These are phyloP conservation scores for Isichthys henryi DNA, from an alignment of 2,113 vertebrate genomes.

Conservation along the genomic window DNA sequence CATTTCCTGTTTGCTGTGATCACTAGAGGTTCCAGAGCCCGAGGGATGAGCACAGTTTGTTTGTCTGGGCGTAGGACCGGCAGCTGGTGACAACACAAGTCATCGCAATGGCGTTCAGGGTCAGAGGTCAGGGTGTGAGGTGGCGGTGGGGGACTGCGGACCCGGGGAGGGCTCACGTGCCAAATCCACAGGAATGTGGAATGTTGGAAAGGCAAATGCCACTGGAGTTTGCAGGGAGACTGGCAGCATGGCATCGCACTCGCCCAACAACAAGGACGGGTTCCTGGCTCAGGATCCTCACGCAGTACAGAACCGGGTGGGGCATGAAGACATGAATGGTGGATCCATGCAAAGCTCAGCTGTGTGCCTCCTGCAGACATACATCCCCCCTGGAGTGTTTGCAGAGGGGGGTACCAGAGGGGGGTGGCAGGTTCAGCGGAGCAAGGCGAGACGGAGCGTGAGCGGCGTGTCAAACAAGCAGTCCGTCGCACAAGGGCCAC, in stretches of 20 bases:
- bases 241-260: background rate
- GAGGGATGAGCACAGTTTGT: background rate
- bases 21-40: background rate
- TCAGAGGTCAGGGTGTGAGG: constrained; percentile 11
- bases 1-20: constrained; percentile 10
- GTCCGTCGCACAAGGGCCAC: background rate
- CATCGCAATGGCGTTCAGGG: background rate
- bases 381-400: background rate
- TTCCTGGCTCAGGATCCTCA: background rate
- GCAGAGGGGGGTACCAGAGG: background rate
- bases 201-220: background rate
- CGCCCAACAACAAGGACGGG: no score
- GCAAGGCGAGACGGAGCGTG: constrained; percentile 21
- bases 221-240: background rate
- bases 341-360: background rate
- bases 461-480: background rate
- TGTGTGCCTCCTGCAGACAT: background rate
- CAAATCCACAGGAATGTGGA: background rate
- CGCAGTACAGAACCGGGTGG: background rate
- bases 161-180: background rate
- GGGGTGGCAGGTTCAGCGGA: constrained; percentile 9
- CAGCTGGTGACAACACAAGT: constrained; percentile 21
- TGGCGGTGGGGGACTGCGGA: background rate
- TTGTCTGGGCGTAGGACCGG: background rate
- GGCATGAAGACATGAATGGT: background rate